Base-by-base conservation (phyloP, 2,797 vertebrate species). In the Acipenser oxyrinchus region DNA sequence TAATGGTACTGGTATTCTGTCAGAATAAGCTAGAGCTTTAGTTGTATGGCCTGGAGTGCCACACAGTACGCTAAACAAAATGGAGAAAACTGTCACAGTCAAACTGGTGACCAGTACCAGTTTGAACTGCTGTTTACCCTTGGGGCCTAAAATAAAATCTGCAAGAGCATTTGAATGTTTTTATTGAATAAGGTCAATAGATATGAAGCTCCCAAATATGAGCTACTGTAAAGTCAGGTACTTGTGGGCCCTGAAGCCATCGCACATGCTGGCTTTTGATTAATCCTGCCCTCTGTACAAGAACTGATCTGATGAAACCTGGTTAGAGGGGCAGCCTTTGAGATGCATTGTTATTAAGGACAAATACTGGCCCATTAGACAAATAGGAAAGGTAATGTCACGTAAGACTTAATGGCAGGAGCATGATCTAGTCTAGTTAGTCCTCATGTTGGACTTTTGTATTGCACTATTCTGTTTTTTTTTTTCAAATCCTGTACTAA, bases 221-320 rank as follows among this genome's bases (percentile, higher is more conserved):
- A 75, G 73, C 76, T 60, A 69, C 73, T 74, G 60, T 75, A 74
- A 76, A 76, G 76, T 76, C 84, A 84, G 82, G 79, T 81, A 78
- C 75, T 71, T 70, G 77, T 67, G 70, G 64, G 71, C 80, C 84
- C 83, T 77, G 68, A 62, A 81, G 69, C 65, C 49, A 67, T 51
- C 15, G 86, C 81, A 79, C 70, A 75, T 69, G 69, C 74, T 84
- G 83, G 83, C 81, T 84, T 82, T 82, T 83, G 81, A 79, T 77
- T 78, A 74, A 77, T 82, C 76, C 69, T 37, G 37, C 37, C 37
- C 37, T 37, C 37, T 37, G 37, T 37, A 37, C 37, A 37, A 4
- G 37, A 37, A 37, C 37, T 37, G 37, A 5, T 37, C 37, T 37
- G 37, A 37, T 37, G 37, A 37, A 37, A 37, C 37, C 37, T 37